phyloP scores from a whole-genome alignment of 1,140 invertebrate genomes.

The Hestina assimilis region DNA sequence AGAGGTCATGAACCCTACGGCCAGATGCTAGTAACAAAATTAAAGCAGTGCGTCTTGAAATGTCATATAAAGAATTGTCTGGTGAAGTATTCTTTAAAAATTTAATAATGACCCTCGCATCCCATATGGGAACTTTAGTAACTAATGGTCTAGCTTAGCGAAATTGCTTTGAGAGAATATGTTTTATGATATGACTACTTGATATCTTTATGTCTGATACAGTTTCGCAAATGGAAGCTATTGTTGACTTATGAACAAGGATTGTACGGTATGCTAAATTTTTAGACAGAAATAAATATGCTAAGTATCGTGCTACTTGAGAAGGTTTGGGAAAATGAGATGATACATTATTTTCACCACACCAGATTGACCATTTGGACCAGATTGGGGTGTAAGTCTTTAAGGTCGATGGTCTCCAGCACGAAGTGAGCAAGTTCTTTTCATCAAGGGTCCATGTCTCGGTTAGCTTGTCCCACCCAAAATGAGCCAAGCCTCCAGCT shows the following conservation, averaged over 20 bases:
- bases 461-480: slow-evolving; percentile 31
- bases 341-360: slow-evolving; percentile 25
- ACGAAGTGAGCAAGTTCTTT: slow-evolving; percentile 24
- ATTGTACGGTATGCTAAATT: slow-evolving; percentile 31
- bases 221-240: slow-evolving; percentile 41
- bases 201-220: slow-evolving; percentile 18
- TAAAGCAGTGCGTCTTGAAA: slow-evolving; percentile 12
- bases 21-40: slow-evolving; percentile 38
- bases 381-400: slow-evolving; percentile 36
- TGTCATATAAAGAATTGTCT: slow-evolving; percentile 9
- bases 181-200: slow-evolving; percentile 29
- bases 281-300: slow-evolving; percentile 9
- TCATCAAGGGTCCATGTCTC: slow-evolving; percentile 34
- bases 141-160: slow-evolving; percentile 9
- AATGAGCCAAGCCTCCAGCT: slow-evolving; percentile 50
- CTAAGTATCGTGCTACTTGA: slow-evolving; percentile 25
- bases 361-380: slow-evolving; percentile 38
- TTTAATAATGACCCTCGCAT: slow-evolving; percentile 29
- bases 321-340: slow-evolving; percentile 16
- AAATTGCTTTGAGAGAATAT: slow-evolving; percentile 36
- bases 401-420: slow-evolving; percentile 40
- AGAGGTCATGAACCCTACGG: slow-evolving; percentile 50
- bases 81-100: slow-evolving; percentile 25
- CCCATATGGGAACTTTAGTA: slow-evolving; percentile 21
- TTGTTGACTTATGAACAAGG: slow-evolving; percentile 48